Evolutionary conservation across 2,888 invertebrate genomes (phyloP).

Genomic region (Pycnomerus fuliginosus): DNA sequence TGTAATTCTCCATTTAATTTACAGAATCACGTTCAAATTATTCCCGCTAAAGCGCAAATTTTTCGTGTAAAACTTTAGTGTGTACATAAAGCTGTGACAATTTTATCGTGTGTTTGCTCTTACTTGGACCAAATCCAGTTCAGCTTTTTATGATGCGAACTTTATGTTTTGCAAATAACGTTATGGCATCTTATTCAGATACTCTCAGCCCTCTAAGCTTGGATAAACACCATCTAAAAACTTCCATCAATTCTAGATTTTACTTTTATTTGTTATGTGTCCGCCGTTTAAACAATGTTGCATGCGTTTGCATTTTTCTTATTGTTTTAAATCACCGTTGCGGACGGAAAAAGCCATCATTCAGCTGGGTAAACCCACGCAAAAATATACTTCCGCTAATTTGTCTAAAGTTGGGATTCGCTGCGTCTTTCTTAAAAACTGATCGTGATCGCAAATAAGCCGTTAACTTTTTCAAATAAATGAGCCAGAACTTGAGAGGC

Average conservation of each 20-base stretch:
- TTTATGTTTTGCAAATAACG: constrained; percentile 24
- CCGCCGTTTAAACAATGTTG: too few relatives aligned
- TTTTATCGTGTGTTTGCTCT: constrained; percentile 22
- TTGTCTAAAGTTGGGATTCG: constrained; percentile 1
- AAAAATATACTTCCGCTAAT: background rate
- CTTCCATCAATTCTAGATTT: constrained; percentile 8
- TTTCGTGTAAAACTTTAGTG: too few relatives aligned
- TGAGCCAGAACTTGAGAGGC: constrained; percentile 3
- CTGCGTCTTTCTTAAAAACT: constrained; percentile 5
- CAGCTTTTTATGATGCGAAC: constrained; percentile 20
- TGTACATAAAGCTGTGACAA: too few relatives aligned
- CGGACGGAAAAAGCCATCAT: background rate
- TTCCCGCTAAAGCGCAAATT: too few relatives aligned
- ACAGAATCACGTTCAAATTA: too few relatives aligned
- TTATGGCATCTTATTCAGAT: constrained; percentile 5
- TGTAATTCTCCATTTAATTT: too few relatives aligned
- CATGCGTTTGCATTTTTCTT: background rate
- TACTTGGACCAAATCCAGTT: constrained; percentile 20
- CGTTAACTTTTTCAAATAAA: constrained; percentile 10
- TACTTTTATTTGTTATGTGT: constrained; percentile 4
- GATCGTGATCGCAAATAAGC: constrained; percentile 7
- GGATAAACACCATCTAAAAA: constrained; percentile 8
- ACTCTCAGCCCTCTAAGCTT: constrained; percentile 3
- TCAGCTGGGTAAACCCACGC: background rate
- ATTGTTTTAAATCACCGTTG: background rate